A percentile compares a stretch with the other conserved stretches of the same genome.
phyloP scores from a whole-genome alignment of 2,113 vertebrate species.

The Campylomormyrus numenius region DNA sequence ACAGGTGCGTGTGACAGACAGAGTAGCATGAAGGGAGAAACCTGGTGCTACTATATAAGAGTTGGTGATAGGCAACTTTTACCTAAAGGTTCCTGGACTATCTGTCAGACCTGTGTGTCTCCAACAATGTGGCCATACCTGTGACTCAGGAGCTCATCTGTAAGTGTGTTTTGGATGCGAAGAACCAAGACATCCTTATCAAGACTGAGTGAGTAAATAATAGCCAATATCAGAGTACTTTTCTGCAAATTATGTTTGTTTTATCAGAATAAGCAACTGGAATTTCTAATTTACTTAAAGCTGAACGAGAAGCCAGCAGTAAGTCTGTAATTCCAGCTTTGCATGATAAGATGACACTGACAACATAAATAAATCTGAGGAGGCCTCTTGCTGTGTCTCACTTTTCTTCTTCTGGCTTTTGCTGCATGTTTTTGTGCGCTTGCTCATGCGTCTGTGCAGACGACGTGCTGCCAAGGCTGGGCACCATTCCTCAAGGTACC shows the following conservation, averaged over 20 bases:
- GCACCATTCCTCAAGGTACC: conserved; percentile 65
- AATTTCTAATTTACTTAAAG: not conserved
- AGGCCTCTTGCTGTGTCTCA: not conserved
- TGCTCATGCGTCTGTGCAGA: conserved; percentile 44
- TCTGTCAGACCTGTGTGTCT: conserved; percentile 93
- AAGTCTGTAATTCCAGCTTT: not conserved
- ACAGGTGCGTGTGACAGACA: not conserved
- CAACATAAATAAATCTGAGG: not conserved
- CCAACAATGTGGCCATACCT: conserved; percentile 91
- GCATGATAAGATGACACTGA: not conserved
- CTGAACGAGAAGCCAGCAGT: not conserved
- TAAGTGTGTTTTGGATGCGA: conserved; percentile 91
- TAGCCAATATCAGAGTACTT: not conserved
- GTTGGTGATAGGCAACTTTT: not conserved
- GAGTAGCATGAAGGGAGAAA: not conserved
- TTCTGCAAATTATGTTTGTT: not conserved
- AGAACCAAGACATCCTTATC: conserved; percentile 96
- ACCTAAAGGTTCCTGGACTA: conserved; percentile 87
- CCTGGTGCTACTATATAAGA: not conserved
- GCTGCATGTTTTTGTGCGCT: not conserved
- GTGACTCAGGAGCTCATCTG: conserved; percentile 98
- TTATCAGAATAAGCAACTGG: not conserved
- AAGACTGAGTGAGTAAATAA: conserved; percentile 80
- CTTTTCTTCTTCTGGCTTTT: not conserved
- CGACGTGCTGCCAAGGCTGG: conserved; percentile 78